Evolutionary conservation across 2,113 vertebrate species (phyloP), one percentile per base, ranked within the genome.

Genomic region (Sminthopsis crassicaudata): DNA sequence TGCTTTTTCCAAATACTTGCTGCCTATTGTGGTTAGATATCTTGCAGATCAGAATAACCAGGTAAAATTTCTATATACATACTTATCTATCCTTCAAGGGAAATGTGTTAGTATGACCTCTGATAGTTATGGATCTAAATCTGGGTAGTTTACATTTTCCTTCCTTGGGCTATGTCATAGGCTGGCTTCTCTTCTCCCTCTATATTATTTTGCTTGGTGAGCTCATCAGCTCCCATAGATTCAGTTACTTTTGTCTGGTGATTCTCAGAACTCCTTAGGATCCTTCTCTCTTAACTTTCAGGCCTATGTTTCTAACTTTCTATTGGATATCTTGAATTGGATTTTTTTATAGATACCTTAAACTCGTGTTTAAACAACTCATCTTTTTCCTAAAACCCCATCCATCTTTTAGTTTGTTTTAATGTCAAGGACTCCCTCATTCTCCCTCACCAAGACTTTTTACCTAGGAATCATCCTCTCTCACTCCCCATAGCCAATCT

Each of bases 1-100:
- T 23, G 99, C 99, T 94, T 99, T 99, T 97, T 99, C 99, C 96
- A 99, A 99, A 96, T 99, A 99, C 97, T 98, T 99, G n/a, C 96
- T 99, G 0, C 99, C 99, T 36, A 99, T 99, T 91, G 99, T 99
- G 97, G 99, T 99, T 94, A 97, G 99, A 91, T 99, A 99, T 96
- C 99, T 99, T 0, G 99, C 99, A 94, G 99, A 99, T 97, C 99
- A 99, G 97, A 99, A 99, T 97, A 99, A 99, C 96, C 99, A 99
- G 99, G 99, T 99, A 96, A 95, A 98, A 90, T 23, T 94, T 42
- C 42, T 26, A 24, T 76, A n/a, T 55, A 93, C 50, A 25, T 36
- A 91, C 27, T 94, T 50, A 53, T 51, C 52, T 84, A 1, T 95
- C 96, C 53, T 52, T 88, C 76, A 91, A 90, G 84, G 30, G 57